A percentile compares a stretch with the other conserved stretches of the same genome.
Conservation (phyloP, 2,888 invertebrate species). For the Amphipoea oculea region DNA sequence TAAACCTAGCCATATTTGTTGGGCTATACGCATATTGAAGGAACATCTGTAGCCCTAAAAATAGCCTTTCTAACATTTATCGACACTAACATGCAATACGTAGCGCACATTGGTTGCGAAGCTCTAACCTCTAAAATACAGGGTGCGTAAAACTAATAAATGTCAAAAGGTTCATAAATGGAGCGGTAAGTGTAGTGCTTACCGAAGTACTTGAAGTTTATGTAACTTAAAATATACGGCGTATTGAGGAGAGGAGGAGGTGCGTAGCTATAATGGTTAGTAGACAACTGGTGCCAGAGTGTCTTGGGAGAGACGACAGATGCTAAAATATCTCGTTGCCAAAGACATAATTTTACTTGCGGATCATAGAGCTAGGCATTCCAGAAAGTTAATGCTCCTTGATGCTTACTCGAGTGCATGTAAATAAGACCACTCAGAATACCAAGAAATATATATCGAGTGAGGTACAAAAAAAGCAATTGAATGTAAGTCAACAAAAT, state of each 20-base stretch:
- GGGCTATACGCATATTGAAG: slow-evolving; percentile 43
- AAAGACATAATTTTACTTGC: slow-evolving; percentile 12
- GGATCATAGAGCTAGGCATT: background rate
- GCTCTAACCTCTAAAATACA: slow-evolving; percentile 78
- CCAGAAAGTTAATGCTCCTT: slow-evolving; percentile 15
- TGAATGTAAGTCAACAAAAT: slow-evolving; percentile 10
- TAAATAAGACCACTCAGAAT: background rate
- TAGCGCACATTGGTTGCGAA: slow-evolving; percentile 74
- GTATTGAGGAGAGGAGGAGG: slow-evolving; percentile 5
- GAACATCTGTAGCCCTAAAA: slow-evolving; percentile 80
- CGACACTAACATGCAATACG: slow-evolving; percentile 77
- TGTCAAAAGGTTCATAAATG: slow-evolving; percentile 59
- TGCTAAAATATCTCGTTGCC: slow-evolving; percentile 6
- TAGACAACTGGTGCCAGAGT: slow-evolving; percentile 40
- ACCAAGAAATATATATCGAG: slow-evolving; percentile 10
- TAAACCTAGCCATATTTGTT: slow-evolving; percentile 37
- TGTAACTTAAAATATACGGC: slow-evolving; percentile 43
- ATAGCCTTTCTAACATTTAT: slow-evolving; percentile 76
- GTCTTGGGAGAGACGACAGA: slow-evolving; percentile 20
- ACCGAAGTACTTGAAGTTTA: slow-evolving; percentile 54
- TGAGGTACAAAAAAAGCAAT: slow-evolving; percentile 1
- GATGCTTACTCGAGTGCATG: background rate
- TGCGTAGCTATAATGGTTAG: background rate
- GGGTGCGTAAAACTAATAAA: slow-evolving; percentile 78
- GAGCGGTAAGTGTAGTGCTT: slow-evolving; percentile 35